phyloP scores from a whole-genome alignment of 2,888 invertebrate species.

The Creontiades dilutus region DNA sequence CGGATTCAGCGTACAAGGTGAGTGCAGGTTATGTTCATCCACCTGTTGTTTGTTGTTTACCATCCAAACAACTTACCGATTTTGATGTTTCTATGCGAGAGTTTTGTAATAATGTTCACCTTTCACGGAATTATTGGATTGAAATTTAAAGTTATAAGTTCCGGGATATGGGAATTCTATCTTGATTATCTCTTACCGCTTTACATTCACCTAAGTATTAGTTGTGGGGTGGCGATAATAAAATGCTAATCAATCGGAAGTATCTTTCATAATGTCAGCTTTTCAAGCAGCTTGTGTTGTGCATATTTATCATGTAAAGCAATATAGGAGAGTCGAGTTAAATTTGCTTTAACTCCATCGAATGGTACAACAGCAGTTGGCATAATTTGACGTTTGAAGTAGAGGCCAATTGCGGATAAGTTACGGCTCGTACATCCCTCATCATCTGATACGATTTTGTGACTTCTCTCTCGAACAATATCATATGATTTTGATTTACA shows the following conservation, averaged over 20 bases:
- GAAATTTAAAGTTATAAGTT: not conserved
- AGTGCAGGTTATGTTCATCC: conserved; percentile 15
- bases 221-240: too few relatives aligned
- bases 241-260: too few relatives aligned
- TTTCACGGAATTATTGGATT: not conserved
- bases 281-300: too few relatives aligned
- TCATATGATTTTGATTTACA: not conserved
- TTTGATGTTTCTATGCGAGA: not conserved
- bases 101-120: not conserved
- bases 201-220: too few relatives aligned
- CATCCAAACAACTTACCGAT: not conserved
- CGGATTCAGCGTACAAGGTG: conserved; percentile 42
- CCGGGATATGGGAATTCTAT: not conserved
- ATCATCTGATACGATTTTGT: not conserved
- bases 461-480: not conserved
- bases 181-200: too few relatives aligned
- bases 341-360: too few relatives aligned
- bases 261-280: too few relatives aligned
- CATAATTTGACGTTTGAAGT: too few relatives aligned
- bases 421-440: not conserved
- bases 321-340: too few relatives aligned
- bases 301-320: too few relatives aligned
- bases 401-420: too few relatives aligned
- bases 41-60: conserved; percentile 53
- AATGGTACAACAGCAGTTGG: too few relatives aligned